phyloP scores from a whole-genome alignment of 1,140 invertebrate species.

The Apolygus lucorum region DNA sequence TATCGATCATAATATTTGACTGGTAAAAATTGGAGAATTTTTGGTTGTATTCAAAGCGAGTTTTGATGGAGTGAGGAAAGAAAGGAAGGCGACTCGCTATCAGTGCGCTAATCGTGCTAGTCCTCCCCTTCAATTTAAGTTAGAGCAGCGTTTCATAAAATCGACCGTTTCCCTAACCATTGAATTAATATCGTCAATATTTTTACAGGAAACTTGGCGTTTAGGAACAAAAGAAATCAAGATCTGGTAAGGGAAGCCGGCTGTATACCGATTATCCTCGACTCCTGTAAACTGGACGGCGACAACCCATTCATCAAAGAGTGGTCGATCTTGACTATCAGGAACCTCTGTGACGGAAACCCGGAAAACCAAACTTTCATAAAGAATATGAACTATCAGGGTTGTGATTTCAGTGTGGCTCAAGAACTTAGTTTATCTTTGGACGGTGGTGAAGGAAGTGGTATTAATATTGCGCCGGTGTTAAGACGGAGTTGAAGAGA shows the following conservation, averaged over 20 bases:
- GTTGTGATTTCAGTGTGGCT: neutral
- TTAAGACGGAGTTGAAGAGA: no score
- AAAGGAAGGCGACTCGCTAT: no score
- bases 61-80: no score
- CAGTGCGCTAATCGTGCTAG: no score
- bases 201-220: slow-evolving; percentile 9
- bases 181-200: no score
- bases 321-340: slow-evolving; percentile 1
- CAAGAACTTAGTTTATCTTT: neutral
- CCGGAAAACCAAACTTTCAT: neutral
- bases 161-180: no score
- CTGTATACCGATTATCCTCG: neutral
- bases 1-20: no score
- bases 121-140: no score
- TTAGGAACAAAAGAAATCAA: neutral
- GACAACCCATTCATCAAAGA: slow-evolving; percentile 3
- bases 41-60: no score
- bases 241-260: neutral
- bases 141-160: no score
- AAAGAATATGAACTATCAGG: neutral
- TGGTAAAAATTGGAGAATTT: no score
- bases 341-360: slow-evolving; percentile 4
- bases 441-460: neutral
- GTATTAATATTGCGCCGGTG: neutral
- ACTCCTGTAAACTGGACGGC: neutral